Percentiles rank a stretch among this genome's conserved stretches.
phyloP scores from a whole-genome alignment of 2,888 invertebrate species.

The Microdon myrmicae region DNA sequence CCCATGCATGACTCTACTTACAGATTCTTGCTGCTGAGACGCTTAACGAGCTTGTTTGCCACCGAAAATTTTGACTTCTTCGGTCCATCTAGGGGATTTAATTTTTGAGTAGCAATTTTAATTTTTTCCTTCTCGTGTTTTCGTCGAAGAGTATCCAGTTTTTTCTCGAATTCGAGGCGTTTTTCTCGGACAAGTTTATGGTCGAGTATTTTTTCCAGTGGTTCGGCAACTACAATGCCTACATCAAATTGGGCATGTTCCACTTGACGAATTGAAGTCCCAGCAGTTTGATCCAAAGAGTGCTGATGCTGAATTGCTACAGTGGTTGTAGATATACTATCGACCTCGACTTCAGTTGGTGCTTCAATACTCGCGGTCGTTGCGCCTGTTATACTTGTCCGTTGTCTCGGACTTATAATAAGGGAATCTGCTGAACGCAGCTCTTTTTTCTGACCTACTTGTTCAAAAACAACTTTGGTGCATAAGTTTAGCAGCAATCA shows the following conservation, averaged over 20 bases:
- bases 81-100: slow-evolving; percentile 71
- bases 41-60: slow-evolving; percentile 78
- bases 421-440: slow-evolving; percentile 63
- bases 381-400: slow-evolving; percentile 63
- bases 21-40: slow-evolving; percentile 83
- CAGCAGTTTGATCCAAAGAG: slow-evolving; percentile 63
- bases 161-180: slow-evolving; percentile 84
- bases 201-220: slow-evolving; percentile 81
- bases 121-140: slow-evolving; percentile 83
- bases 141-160: slow-evolving; percentile 82
- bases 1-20: slow-evolving; percentile 67
- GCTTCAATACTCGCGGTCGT: slow-evolving; percentile 60
- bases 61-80: slow-evolving; percentile 79
- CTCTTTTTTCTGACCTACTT: slow-evolving; percentile 67
- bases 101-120: slow-evolving; percentile 71
- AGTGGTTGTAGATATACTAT: slow-evolving; percentile 56
- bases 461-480: slow-evolving; percentile 64
- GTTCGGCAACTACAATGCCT: slow-evolving; percentile 75
- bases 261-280: slow-evolving; percentile 61
- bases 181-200: slow-evolving; percentile 87
- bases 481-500: too few relatives aligned
- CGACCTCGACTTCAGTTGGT: slow-evolving; percentile 56
- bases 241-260: slow-evolving; percentile 63
- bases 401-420: slow-evolving; percentile 69
- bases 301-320: slow-evolving; percentile 64